Conservation (phyloP, 1,140 invertebrate genomes). For the Drosophila navojoa region DNA sequence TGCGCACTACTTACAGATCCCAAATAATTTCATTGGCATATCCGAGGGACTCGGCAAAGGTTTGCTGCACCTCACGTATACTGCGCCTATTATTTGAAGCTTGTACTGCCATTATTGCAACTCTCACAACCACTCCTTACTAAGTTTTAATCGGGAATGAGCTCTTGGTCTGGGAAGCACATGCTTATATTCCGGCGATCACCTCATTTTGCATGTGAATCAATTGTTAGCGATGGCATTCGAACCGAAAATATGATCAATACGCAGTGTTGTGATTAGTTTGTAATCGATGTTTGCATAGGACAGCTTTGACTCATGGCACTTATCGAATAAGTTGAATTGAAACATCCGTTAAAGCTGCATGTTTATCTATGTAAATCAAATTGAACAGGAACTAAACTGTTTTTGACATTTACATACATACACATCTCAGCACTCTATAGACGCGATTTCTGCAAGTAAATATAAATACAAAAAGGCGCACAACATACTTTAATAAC, state of each 20-base stretch:
- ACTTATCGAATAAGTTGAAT: neutral
- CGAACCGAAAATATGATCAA: neutral
- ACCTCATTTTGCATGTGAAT: neutral
- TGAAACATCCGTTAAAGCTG: neutral
- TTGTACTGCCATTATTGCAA: conserved; percentile 15
- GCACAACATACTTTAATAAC: neutral
- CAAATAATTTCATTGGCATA: conserved; percentile 58
- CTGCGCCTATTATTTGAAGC: conserved; percentile 16
- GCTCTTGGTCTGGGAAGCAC: neutral
- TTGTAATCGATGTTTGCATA: neutral
- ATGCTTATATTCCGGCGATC: conserved; percentile 1
- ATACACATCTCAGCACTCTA: neutral
- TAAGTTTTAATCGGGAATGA: neutral
- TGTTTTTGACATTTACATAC: neutral
- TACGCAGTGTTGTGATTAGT: neutral
- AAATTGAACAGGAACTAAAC: neutral
- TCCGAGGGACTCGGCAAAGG: conserved; percentile 55
- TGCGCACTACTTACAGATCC: conserved; percentile 72
- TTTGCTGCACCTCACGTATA: conserved; percentile 57
- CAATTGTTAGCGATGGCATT: neutral
- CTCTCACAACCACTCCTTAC: neutral
- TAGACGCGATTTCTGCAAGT: neutral
- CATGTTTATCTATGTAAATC: neutral
- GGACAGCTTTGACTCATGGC: neutral
- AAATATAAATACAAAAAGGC: neutral